These are phyloP conservation scores for Aphrocallistes beatrix DNA, from an alignment of 37 sponge, comb jelly and placozoan species.

Conservation along the genomic window DNA sequence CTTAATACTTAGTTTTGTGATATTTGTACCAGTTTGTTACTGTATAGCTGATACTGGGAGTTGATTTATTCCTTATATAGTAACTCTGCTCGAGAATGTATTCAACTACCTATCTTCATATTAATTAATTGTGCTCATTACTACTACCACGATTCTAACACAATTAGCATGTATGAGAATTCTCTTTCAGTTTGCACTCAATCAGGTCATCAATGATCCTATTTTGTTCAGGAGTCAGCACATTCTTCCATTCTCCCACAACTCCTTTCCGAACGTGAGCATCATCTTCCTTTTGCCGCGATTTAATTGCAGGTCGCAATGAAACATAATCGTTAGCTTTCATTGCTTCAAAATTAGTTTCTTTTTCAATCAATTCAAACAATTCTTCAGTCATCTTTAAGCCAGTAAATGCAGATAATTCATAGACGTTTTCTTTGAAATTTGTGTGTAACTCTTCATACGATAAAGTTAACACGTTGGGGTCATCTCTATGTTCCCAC, in stretches of 20 bases:
- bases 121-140: too few species aligned
- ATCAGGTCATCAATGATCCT: background rate
- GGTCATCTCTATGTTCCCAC: slow-evolving; percentile 25
- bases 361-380: background rate
- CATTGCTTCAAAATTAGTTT: background rate
- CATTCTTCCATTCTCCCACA: background rate
- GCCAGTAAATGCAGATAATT: background rate
- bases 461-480: slow-evolving; percentile 26
- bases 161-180: too few species aligned
- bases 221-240: background rate
- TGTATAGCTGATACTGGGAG: too few species aligned
- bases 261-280: background rate
- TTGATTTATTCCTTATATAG: too few species aligned
- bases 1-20: too few species aligned
- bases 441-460: slow-evolving; percentile 25
- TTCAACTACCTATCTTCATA: too few species aligned
- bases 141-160: too few species aligned
- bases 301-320: background rate
- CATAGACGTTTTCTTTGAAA: background rate
- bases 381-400: background rate
- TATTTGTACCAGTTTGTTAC: too few species aligned
- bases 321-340: background rate
- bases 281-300: background rate
- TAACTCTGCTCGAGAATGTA: too few species aligned
- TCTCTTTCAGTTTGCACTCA: too few species aligned